Conservation (phyloP, 2,113 vertebrate genomes). For the Oryzias javanicus region DNA sequence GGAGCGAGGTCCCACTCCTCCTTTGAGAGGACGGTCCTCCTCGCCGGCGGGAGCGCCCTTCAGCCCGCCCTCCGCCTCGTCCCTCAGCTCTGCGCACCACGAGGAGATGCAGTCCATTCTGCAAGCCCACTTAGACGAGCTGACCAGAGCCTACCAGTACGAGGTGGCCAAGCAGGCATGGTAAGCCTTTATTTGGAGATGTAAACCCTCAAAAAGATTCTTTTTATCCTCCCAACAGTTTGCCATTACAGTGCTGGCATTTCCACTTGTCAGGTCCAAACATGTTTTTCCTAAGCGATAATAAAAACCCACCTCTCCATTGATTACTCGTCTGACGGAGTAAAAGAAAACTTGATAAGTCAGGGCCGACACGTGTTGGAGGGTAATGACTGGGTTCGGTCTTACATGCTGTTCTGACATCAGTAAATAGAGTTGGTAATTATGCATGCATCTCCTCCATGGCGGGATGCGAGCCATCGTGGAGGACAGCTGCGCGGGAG, state of each 20-base stretch:
- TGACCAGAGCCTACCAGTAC: slow-evolving; percentile 95
- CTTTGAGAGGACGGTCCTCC: slow-evolving; percentile 90
- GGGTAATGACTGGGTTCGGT: slow-evolving; percentile 76
- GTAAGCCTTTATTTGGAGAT: slow-evolving; percentile 66
- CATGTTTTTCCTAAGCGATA: slow-evolving; percentile 41
- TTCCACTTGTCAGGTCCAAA: slow-evolving; percentile 51
- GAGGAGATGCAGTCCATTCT: slow-evolving; percentile 97
- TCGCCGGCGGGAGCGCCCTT: slow-evolving; percentile 87
- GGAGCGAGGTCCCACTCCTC: slow-evolving; percentile 91
- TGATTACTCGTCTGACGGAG: slow-evolving; percentile 69
- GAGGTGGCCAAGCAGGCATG: slow-evolving; percentile 95
- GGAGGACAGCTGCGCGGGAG: slow-evolving; percentile 74
- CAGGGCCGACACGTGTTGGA: slow-evolving; percentile 53
- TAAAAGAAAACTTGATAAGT: slow-evolving; percentile 63
- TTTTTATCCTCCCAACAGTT: slow-evolving; percentile 39
- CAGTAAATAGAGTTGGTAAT: slow-evolving; percentile 77
- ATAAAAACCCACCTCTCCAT: slow-evolving; percentile 60
- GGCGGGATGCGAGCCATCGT: slow-evolving; percentile 68
- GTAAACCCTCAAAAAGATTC: slow-evolving; percentile 27
- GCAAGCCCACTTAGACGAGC: slow-evolving; percentile 93
- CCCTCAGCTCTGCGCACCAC: slow-evolving; percentile 89
- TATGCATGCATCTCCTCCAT: slow-evolving; percentile 63
- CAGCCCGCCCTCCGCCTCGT: slow-evolving; percentile 89
- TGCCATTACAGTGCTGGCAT: slow-evolving; percentile 47
- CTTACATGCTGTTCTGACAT: slow-evolving; percentile 70